phyloP scores from a whole-genome alignment of 1,140 invertebrate species.

The Euura lappo region DNA sequence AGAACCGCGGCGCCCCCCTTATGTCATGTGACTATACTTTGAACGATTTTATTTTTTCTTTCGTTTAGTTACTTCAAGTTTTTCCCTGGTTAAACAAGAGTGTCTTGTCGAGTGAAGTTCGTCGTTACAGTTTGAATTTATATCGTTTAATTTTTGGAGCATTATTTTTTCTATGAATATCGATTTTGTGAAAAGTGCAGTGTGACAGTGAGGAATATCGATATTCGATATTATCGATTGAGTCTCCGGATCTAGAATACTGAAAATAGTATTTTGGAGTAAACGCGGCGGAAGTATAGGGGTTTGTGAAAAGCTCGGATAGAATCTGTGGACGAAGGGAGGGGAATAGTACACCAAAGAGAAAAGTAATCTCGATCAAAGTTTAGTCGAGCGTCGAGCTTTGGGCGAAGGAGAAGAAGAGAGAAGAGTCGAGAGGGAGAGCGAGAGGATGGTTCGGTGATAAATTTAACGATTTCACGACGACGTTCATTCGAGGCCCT shows the following conservation, averaged over 20 bases:
- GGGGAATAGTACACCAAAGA: background rate
- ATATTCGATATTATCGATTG: background rate
- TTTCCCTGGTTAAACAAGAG: no score
- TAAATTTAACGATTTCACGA: constrained; percentile 1
- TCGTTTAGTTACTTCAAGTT: no score
- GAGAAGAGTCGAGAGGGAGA: background rate
- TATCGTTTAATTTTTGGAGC: no score
- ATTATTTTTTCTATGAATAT: background rate
- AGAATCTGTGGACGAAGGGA: background rate
- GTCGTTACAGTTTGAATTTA: no score
- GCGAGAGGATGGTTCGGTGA: constrained; percentile 1
- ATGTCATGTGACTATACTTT: no score
- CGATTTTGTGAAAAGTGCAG: background rate
- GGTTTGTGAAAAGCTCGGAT: background rate
- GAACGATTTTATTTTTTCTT: no score
- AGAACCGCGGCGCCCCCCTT: no score
- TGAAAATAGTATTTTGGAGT: background rate
- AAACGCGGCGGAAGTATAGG: background rate
- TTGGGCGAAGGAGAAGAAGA: background rate
- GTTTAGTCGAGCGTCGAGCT: background rate
- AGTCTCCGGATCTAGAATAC: background rate
- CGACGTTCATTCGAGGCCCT: background rate
- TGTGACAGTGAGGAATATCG: background rate
- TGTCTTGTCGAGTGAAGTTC: no score
- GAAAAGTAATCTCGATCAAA: constrained; percentile 3